phyloP scores from a whole-genome alignment of 2,888 invertebrate species.

The Mesorhabditis sp. region DNA sequence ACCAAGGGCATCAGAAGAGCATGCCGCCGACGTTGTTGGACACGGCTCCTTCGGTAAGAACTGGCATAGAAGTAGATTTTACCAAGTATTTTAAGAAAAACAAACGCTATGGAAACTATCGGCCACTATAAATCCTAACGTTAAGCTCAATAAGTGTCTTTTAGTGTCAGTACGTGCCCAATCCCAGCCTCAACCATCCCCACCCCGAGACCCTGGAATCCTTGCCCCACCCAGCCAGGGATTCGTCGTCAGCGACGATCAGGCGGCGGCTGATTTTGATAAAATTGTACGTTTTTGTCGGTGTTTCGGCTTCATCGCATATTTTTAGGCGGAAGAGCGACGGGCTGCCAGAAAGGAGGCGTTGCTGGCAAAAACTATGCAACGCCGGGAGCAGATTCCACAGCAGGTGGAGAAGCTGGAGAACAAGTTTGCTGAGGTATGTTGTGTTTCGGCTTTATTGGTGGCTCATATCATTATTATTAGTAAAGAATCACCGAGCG shows the following conservation, averaged over 20 bases:
- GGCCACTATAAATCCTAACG: too few relatives aligned
- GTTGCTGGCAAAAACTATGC: constrained; percentile 50
- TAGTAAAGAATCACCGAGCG: neutral
- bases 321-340: constrained; percentile 30
- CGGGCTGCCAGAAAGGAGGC: constrained; percentile 52
- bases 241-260: constrained; percentile 20
- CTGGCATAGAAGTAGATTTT: too few relatives aligned
- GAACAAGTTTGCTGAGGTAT: constrained; percentile 27
- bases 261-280: constrained; percentile 35
- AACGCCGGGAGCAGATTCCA: constrained; percentile 49
- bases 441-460: neutral
- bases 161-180: neutral
- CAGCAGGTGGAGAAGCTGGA: constrained; percentile 14
- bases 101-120: too few relatives aligned
- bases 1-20: constrained; percentile 1
- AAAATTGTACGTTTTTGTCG: constrained; percentile 26
- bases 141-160: too few relatives aligned
- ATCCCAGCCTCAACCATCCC: constrained; percentile 2
- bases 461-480: too few relatives aligned
- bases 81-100: neutral
- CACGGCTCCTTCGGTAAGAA: neutral
- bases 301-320: neutral
- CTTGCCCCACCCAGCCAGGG: neutral
- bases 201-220: neutral
- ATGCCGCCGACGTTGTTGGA: neutral